Evolutionary conservation across 2,797 vertebrate species (phyloP).

Genomic region (Phataginus tricuspis): DNA sequence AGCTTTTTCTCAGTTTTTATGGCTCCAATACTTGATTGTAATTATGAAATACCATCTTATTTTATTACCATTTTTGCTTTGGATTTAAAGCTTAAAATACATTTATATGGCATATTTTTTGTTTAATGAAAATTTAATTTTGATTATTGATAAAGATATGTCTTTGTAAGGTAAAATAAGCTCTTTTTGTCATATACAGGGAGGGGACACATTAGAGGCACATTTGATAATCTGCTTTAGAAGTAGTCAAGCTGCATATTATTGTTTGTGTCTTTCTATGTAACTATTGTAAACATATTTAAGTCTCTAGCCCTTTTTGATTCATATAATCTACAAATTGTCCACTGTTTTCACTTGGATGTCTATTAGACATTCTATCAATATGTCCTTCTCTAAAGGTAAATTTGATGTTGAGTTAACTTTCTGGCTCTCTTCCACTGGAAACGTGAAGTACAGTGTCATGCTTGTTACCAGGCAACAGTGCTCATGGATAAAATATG

Average conservation of each 20-base stretch:
- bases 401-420: not conserved
- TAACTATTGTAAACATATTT: not conserved
- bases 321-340: not conserved
- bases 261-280: not conserved
- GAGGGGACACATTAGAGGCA: not conserved
- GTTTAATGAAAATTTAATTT: not conserved
- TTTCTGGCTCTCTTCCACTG: not conserved
- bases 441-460: not conserved
- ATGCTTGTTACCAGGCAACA: not conserved
- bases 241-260: not conserved
- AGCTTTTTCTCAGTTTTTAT: not conserved
- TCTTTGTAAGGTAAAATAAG: not conserved
- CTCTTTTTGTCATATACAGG: not conserved
- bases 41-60: not conserved
- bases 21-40: not conserved
- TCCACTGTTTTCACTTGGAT: not conserved
- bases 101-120: not conserved
- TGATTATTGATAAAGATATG: not conserved
- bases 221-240: not conserved
- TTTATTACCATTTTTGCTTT: not conserved
- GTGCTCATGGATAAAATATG: not conserved
- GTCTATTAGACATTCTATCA: not conserved
- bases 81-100: not conserved
- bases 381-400: not conserved
- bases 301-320: not conserved